Conservation (phyloP, 1,140 invertebrate species). For the Aphelenchoides avenae region DNA sequence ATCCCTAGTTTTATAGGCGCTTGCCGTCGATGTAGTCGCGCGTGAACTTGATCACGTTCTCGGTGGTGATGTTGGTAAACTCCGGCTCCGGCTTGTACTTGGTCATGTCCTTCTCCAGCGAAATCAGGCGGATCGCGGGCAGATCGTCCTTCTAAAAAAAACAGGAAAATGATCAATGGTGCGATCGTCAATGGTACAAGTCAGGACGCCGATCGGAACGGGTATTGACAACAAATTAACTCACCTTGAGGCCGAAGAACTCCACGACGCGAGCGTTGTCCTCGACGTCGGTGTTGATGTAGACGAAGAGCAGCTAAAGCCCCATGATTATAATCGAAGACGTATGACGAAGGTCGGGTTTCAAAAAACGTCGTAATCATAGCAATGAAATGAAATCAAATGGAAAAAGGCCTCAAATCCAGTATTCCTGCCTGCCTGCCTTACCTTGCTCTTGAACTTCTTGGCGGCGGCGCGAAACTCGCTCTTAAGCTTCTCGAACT, state of each 20-base stretch:
- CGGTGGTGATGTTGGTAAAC: slow-evolving; percentile 71
- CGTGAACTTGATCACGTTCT: slow-evolving; percentile 74
- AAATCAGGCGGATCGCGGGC: slow-evolving; percentile 85
- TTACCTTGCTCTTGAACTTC: slow-evolving; percentile 68
- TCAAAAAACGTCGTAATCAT: no score
- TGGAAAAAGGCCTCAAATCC: no score
- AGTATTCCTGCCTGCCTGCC: no score
- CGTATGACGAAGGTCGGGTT: no score
- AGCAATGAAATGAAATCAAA: no score
- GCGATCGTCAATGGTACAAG: no score
- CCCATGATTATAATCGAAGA: no score
- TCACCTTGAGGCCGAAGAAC: slow-evolving; percentile 75
- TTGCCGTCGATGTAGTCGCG: slow-evolving; percentile 81
- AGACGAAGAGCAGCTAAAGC: slow-evolving; percentile 78
- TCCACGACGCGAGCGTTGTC: slow-evolving; percentile 94
- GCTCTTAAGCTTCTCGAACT: slow-evolving; percentile 71
- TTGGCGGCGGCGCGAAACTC: slow-evolving; percentile 69
- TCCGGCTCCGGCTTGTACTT: slow-evolving; percentile 97
- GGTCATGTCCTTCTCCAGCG: slow-evolving; percentile 89
- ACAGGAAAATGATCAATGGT: no score
- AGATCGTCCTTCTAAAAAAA: slow-evolving; percentile 82
- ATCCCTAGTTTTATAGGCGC: no score
- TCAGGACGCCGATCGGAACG: no score
- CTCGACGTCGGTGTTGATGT: slow-evolving; percentile 86
- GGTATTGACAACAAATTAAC: not conserved